Percentiles rank a stretch among this genome's conserved stretches.
These are phyloP conservation scores for Drosophila santomea DNA, from an alignment of 1,140 invertebrate genomes.

Conservation along the genomic window DNA sequence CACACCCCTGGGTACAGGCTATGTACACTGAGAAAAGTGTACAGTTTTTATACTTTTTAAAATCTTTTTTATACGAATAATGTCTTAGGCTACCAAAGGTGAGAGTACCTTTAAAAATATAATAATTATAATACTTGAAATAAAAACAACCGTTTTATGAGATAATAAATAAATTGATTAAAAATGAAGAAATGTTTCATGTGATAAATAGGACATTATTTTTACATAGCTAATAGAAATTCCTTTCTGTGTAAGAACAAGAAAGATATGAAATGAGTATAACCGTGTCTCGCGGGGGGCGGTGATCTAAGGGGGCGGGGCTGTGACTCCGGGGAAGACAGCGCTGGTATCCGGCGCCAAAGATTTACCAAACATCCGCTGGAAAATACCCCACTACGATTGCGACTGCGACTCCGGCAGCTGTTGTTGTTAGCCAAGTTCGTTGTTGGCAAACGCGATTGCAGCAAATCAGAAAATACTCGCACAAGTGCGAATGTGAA, in stretches of 20 bases:
- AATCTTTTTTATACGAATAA: too few relatives aligned
- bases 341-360: conserved; percentile 73
- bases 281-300: conserved; percentile 19
- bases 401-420: conserved; percentile 13
- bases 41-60: too few relatives aligned
- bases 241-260: conserved; percentile 11
- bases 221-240: background rate
- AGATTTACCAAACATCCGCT: conserved; percentile 80
- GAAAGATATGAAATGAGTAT: conserved; percentile 25
- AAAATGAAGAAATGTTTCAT: too few relatives aligned
- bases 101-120: too few relatives aligned
- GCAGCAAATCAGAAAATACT: conserved; percentile 82
- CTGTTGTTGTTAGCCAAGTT: conserved; percentile 52
- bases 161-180: too few relatives aligned
- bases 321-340: conserved; percentile 20
- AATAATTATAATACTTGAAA: too few relatives aligned
- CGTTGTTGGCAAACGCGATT: conserved; percentile 73
- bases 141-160: too few relatives aligned
- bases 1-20: conserved; percentile 14
- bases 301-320: background rate
- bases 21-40: conserved; percentile 7
- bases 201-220: too few relatives aligned
- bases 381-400: conserved; percentile 44
- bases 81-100: too few relatives aligned
- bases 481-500: conserved; percentile 83